These are phyloP conservation scores for Mormyrus hasselquistii DNA, from an alignment of 2,797 vertebrate genomes.

Conservation along the genomic window DNA sequence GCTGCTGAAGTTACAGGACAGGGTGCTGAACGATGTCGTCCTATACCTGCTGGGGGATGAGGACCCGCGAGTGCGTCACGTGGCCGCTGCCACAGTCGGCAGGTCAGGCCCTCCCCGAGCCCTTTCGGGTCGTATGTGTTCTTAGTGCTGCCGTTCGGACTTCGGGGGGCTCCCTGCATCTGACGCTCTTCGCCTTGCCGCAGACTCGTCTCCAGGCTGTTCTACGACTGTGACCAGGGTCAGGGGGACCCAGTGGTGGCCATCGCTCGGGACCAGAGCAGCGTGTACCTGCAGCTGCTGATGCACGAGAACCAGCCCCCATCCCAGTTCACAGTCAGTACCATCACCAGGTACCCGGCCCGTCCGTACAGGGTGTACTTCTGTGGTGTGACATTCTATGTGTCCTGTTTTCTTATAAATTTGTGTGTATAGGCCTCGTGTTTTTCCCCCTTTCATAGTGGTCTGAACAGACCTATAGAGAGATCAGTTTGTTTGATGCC, in stretches of 20 bases:
- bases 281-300: slow-evolving; percentile 84
- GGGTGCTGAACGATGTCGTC: slow-evolving; percentile 77
- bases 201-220: slow-evolving; percentile 85
- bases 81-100: slow-evolving; percentile 75
- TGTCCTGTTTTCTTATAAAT: not conserved
- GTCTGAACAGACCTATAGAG: not conserved
- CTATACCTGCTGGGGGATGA: slow-evolving; percentile 86
- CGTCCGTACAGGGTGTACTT: not conserved
- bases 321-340: slow-evolving; percentile 88
- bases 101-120: slow-evolving; percentile 57
- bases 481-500: not conserved
- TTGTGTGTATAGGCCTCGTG: not conserved
- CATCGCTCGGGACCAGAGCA: slow-evolving; percentile 88
- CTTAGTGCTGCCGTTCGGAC: not conserved
- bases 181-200: not conserved
- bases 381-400: not conserved
- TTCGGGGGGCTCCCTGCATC: not conserved
- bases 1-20: slow-evolving; percentile 81
- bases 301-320: slow-evolving; percentile 93
- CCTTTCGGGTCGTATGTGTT: no score
- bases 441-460: not conserved
- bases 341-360: slow-evolving; percentile 79
- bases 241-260: slow-evolving; percentile 92
- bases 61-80: slow-evolving; percentile 84
- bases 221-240: slow-evolving; percentile 89